Evolutionary conservation across 2,797 vertebrate genomes (phyloP), one percentile per base, ranked within the genome.

Genomic region (Ambastaia sidthimunki): DNA sequence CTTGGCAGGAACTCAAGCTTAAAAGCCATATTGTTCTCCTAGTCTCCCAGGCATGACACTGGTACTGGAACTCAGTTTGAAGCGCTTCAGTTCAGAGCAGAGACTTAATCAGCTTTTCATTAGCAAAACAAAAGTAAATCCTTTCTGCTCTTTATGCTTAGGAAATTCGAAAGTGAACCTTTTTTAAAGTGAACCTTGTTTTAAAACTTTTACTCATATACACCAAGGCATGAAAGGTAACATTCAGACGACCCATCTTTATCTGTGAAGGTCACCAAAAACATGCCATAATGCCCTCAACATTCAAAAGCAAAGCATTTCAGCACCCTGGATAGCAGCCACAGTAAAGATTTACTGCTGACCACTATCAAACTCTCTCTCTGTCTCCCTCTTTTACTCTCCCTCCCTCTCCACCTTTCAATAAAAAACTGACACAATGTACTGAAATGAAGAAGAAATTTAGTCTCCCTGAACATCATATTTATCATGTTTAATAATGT

Each of bases 291-390:
- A 62, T 76, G 60, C 15, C 71, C 48, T 67, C 55, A 41, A 48
- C 73, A 15, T 71, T 63, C 48, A 77, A 19, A 19, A n/a, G 11
- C 55, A 63, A 63, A 31, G 28, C 55, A 68, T 74, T 85, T 85
- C 83, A 86, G 83, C 73, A 86, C 81, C 79, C 70, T 83, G 83
- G 81, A 85, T 80, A 86, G 81, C 83, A 81, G 68, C 78, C 28
- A 69, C 63, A 28, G 31, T 44, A 52, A 65, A 73, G 63, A 78
- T 71, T 84, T 80, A 73, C 78, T 67, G 68, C 74, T 78, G 71
- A 73, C 57, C 57, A 66, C 57, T 34, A 69, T 78, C 63, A 54
- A 34, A 55, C 52, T 11, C 18, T 55, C 47, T 11, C 44, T 52
- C 55, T 65, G 66, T 54, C 25, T 59, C n/a, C 37, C n/a, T 18